Base-by-base conservation (phyloP, 2,888 invertebrate genomes). In the Pachliopta kotzebuea region DNA sequence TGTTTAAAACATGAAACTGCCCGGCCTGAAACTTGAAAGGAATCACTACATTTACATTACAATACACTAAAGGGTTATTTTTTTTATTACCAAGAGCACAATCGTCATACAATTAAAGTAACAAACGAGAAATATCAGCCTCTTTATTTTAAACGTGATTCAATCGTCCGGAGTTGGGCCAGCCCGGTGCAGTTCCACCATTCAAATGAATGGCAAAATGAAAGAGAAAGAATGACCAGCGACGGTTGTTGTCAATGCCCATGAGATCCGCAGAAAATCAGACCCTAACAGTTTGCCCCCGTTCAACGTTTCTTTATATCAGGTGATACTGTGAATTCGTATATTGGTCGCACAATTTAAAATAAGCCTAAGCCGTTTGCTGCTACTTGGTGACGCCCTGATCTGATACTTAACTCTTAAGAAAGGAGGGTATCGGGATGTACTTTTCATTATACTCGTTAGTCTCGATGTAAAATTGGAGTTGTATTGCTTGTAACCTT, bases 151-250 rank as follows among this genome's bases (percentile, higher is more conserved):
- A 6, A 26, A 37, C 4, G 14, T 14, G 11, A 14, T 17, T 37
- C 14, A 37, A 37, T 4, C 37, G 37, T 37, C 37, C 37, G 37
- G 11, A 37, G 37, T 37, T 4, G 14, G 37, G 37, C 14, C 37
- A 37, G 37, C 14, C 11, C 37, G 37, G 37, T 4, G 14, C 14
- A 74, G 74, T 75, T 75, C 73, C 74, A 70, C 72, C n/a, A 69
- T 70, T 76, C 78, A 78, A 81, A 77, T 77, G 79, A 79, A 81
- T 78, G 72, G 37, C 37, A 37, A 76, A 80, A 80, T 78, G 79
- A 81, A 80, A 73, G 77, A 77, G 70, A 76, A 77, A 77, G 71
- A 74, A 74, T 75, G 73, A 71, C 68, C 73, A 70, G 67, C 71
- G 69, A 65, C 67, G 69, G 67, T 69, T 67, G 72, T 70, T 66